Base-by-base conservation (phyloP, 2,888 invertebrate species). In the Tenthredo scrophulariae region DNA sequence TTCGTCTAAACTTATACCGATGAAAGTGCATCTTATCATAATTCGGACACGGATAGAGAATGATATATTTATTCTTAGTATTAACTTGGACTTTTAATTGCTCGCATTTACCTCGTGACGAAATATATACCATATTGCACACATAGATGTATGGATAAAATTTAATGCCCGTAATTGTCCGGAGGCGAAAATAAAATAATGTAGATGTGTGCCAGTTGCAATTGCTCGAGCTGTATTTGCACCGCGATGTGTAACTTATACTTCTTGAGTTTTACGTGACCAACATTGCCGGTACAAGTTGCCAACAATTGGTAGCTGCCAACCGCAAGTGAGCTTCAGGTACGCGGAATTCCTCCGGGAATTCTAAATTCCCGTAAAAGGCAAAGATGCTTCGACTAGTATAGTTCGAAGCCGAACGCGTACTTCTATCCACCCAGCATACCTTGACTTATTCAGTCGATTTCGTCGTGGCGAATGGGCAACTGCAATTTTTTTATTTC, bases 291-390 rank as follows among this genome's bases (percentile, higher is more conserved):
- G 50, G 77, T 77, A 29, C 26, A 43, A 43, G 50, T 54, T 77
- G 54, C 50, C 77, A 50, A 54, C 77, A 77, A 77, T 77, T 54
- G 77, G 33, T 54, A 77, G n/a, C 50, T 50, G 46, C 50, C 54
- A 50, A 77, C 54, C 54, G 54, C 77, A 50, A 50, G 46, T 77
- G 29, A 54, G 54, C n/a, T 54, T 18, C 1, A 6, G 54, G 50
- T n/a, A 77, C 50, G 29, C 10, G 13, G 77, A 33, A 33, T 77
- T 77, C 54, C 77, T 40, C 26, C n/a, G 77, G 77, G 18, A 77
- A 77, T 77, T 77, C 9, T 50, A n/a, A 50, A 77, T 54, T 54
- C 29, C 54, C 77, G 77, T 77, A 77, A 22, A 77, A 77, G 50
- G 77, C 33, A n/a, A 77, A 54, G 54, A 77, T 77, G 54, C 77